phyloP scores from a whole-genome alignment of 2,797 vertebrate genomes.

The Halcyon leucocephala region DNA sequence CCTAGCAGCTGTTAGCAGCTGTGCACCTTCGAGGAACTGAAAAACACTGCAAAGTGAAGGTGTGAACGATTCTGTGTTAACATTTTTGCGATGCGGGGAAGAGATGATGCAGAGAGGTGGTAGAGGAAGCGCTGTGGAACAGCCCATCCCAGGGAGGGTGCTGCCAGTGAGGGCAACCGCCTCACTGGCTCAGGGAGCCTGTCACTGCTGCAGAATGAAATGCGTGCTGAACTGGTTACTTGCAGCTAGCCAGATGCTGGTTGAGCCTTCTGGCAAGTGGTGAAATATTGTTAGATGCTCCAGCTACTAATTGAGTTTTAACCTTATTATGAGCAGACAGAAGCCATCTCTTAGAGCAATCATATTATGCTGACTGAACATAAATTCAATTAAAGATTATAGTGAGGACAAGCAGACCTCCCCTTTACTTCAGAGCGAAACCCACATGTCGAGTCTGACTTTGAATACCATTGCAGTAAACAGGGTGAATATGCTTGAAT shows the following conservation, averaged over 20 bases:
- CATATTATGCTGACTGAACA: constrained; percentile 27
- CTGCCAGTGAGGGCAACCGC: fast-evolving
- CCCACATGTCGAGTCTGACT: neutral
- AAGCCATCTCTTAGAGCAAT: constrained; percentile 45
- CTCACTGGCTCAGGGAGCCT: neutral
- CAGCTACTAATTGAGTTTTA: constrained; percentile 48
- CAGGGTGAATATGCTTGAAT: neutral
- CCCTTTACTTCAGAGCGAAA: neutral
- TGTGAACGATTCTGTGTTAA: neutral
- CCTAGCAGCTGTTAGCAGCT: neutral
- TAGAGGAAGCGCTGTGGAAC: fast-evolving
- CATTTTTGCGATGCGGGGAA: neutral
- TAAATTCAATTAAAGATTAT: constrained; percentile 43
- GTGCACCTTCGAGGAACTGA: neutral
- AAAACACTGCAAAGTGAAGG: neutral
- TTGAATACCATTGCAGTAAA: neutral
- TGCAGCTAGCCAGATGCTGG: constrained; percentile 11
- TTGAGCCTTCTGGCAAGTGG: constrained; percentile 17
- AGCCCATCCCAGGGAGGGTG: fast-evolving
- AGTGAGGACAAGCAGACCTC: constrained; percentile 37
- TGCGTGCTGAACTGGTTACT: fast-evolving
- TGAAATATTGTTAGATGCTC: constrained; percentile 15
- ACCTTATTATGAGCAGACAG: constrained; percentile 42
- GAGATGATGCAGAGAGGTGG: neutral
- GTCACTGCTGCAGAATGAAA: neutral